These are phyloP conservation scores for Thumatha senex DNA, from an alignment of 2,888 invertebrate genomes.

Conservation along the genomic window DNA sequence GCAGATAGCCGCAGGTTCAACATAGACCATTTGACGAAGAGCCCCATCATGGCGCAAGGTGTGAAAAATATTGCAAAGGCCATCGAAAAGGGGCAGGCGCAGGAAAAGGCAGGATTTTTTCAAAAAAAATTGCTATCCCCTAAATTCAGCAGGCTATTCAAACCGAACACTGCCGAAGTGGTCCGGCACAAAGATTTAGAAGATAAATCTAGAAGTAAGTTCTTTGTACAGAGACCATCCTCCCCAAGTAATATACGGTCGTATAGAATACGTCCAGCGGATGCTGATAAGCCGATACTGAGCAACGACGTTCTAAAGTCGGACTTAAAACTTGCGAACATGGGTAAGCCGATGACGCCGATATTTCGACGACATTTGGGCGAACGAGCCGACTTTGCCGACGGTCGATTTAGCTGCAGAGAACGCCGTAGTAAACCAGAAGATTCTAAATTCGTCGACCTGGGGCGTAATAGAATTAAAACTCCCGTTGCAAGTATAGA, in stretches of 20 bases:
- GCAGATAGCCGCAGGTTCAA: conserved; percentile 58
- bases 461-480: conserved; percentile 61
- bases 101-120: conserved; percentile 64
- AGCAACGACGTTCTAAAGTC: conserved; percentile 59
- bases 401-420: conserved; percentile 69
- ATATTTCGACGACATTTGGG: conserved; percentile 65
- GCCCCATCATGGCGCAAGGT: conserved; percentile 50
- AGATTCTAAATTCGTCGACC: conserved; percentile 54
- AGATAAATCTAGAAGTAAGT: conserved; percentile 66
- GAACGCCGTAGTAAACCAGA: conserved; percentile 47
- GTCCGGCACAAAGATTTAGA: conserved; percentile 48
- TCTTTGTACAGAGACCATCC: conserved; percentile 67
- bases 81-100: conserved; percentile 42
- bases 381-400: conserved; percentile 61
- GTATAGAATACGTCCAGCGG: conserved; percentile 59
- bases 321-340: conserved; percentile 66
- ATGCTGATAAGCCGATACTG: conserved; percentile 28
- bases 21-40: conserved; percentile 55
- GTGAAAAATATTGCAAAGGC: conserved; percentile 56
- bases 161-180: conserved; percentile 58
- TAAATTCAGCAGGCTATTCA: conserved; percentile 70
- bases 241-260: conserved; percentile 57
- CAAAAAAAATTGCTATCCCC: conserved; percentile 72
- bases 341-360: conserved; percentile 79
- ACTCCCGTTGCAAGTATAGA: conserved; percentile 36